These are phyloP conservation scores for Sciurus vulgaris DNA, from an alignment of 2,797 vertebrate species.

Conservation along the genomic window DNA sequence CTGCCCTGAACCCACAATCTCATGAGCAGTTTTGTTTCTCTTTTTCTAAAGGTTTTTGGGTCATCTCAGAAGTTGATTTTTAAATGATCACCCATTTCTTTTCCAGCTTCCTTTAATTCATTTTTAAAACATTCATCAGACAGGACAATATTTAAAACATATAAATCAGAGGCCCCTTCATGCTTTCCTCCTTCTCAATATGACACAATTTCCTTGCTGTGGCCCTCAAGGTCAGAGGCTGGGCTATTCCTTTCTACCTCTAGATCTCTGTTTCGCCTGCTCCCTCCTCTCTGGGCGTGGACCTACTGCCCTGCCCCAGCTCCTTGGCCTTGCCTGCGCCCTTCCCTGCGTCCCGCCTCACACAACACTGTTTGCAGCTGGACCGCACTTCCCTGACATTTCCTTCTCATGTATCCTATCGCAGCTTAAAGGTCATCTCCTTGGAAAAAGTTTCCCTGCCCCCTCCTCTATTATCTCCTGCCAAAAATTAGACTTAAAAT, in stretches of 20 bases:
- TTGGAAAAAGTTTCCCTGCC: not conserved
- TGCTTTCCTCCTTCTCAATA: not conserved
- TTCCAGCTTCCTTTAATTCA: not conserved
- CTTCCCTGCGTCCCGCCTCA: not conserved
- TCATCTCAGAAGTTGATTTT: not conserved
- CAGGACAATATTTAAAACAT: not conserved
- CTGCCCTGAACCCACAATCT: not conserved
- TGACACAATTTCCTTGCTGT: not conserved
- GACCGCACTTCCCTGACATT: not conserved
- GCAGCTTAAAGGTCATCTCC: not conserved
- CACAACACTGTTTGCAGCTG: not conserved
- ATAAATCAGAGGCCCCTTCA: not conserved
- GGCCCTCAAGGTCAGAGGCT: accelerated
- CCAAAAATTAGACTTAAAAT: too few species aligned
- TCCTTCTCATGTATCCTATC: not conserved
- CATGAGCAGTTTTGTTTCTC: not conserved
- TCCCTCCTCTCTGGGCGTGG: not conserved
- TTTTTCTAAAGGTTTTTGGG: not conserved
- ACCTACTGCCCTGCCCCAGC: not conserved
- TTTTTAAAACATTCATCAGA: not conserved
- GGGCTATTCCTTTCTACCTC: too few species aligned
- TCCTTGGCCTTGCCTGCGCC: not conserved
- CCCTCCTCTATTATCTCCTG: not conserved
- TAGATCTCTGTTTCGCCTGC: accelerated
- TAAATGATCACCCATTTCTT: not conserved